Evolutionary conservation across 1,140 invertebrate species (phyloP), one percentile per base, ranked within the genome.

Genomic region (Dufourea novaeangliae): DNA sequence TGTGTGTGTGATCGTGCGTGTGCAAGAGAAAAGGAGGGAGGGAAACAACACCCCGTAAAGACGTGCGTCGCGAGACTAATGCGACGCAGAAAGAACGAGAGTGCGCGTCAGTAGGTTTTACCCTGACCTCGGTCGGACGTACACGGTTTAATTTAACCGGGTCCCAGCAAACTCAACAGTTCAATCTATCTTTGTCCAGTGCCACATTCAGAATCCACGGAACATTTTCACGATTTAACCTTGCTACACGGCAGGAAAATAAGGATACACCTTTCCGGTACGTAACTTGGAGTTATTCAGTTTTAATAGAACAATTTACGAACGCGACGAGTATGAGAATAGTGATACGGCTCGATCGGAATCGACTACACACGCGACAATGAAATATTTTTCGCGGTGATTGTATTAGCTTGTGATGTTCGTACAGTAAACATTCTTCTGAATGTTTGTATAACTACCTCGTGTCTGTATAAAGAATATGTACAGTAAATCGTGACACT

Each of bases 91-190:
- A 56, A 76, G 56, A 71, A 83, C 78, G 69, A 75, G 79, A 79
- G 79, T 74, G 78, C 84, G 70, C 77, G 63, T 81, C 81, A 63
- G 79, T 86, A 81, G 83, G 74, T 83, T 86, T 83, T 87, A 87
- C 83, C 86, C 86, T 88, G 86, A 88, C 83, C 86, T 87, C 82
- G 71, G 81, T 86, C 70, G 79, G 80, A 78, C 81, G 75, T 70
- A 84, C 80, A 81, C 82, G 85, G 78, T 84, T 84, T 82, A 84
- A 88, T 87, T 88, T 88, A 86, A 80, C 78, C 79, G 68, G 57
- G 84, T 80, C 77, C 57, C 54, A 57, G 59, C 64, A 79, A 83
- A 83, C 68, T 62, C 76, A 66, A n/a, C 71, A 61, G 76, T 67
- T 86, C 83, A 82, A 80, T 86, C 80, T 85, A 79, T 87, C 74